Base-by-base conservation (phyloP, 2,113 vertebrate genomes). In the Rhinopomastus cyanomelas region DNA sequence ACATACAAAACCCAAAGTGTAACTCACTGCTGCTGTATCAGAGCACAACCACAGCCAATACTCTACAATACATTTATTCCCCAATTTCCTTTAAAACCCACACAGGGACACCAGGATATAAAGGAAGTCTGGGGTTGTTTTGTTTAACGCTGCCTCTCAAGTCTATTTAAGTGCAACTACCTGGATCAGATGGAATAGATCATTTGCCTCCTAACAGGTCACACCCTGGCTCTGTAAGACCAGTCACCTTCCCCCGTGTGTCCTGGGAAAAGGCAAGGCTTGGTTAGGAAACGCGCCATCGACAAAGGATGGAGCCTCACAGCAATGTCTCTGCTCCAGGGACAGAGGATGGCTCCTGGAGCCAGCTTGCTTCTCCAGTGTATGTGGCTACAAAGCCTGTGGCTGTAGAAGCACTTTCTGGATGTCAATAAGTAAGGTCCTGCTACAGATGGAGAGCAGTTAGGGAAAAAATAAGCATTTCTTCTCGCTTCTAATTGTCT, bases 141-240 rank as follows among this genome's bases (percentile, higher is more conserved):
- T 79, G 19, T 77, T 68, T 91, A 57, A 83, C 53, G 32, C 68
- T 83, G 42, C 23, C 72, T 91, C 64, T 83, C 34, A 64, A 46
- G 60, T 66, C 85, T 89, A 75, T 85, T 91, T 64, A 85, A 83
- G 60, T 81, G 59, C 81, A 90, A 82, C 71, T 85, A 39, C n/a
- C 85, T 77, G 61, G 57, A 79, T 92, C 48, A 94, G 83, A 67
- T 18, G 30, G 48, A n/a, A 89, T 57, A 87, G 68, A 83, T 62
- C 83, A 88, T 85, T 83, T 85, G 64, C 76, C 37, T 88, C 77
- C 37, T 79, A 88, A 85, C 34, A 88, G 52, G 67, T 87, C 85
- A 67, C 52, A 37, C 21, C 72, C 61, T 89, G 77, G 75, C 46
- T 87, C 89, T 93, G 89, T 85, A 82, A 74, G 80, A 60, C 71